Conservation (phyloP, 2,888 invertebrate species). For the Drepana falcataria region DNA sequence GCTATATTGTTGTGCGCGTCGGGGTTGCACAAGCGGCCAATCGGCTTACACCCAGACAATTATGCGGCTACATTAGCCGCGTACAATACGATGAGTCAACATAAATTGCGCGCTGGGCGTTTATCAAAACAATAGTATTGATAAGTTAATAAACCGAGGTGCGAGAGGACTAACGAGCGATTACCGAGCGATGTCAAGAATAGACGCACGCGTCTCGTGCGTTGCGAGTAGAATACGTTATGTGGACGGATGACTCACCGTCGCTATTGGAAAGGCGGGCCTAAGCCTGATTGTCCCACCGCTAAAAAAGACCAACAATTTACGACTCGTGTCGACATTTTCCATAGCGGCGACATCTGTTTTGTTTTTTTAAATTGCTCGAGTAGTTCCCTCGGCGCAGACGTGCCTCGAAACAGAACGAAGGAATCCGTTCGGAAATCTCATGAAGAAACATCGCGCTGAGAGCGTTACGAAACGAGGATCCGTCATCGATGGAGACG, state of each 20-base stretch:
- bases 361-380: slow-evolving; percentile 22
- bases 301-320: slow-evolving; percentile 47
- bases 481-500: slow-evolving; percentile 60
- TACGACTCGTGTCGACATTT: slow-evolving; percentile 49
- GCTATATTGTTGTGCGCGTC: slow-evolving; percentile 70
- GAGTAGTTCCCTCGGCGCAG: slow-evolving; percentile 27
- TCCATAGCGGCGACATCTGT: slow-evolving; percentile 37
- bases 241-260: slow-evolving; percentile 52
- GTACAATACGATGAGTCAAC: slow-evolving; percentile 75
- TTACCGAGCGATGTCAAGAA: slow-evolving; percentile 53
- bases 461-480: slow-evolving; percentile 67
- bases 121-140: slow-evolving; percentile 79
- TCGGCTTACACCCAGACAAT: slow-evolving; percentile 73
- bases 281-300: slow-evolving; percentile 29
- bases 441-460: slow-evolving; percentile 37
- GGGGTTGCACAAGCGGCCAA: slow-evolving; percentile 64
- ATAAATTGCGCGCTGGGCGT: slow-evolving; percentile 66
- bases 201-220: slow-evolving; percentile 52
- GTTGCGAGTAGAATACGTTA: slow-evolving; percentile 59
- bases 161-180: slow-evolving; percentile 66
- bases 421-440: slow-evolving; percentile 39
- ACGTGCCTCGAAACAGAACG: slow-evolving; percentile 47
- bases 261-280: slow-evolving; percentile 29
- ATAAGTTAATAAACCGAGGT: slow-evolving; percentile 75
- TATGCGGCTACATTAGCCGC: slow-evolving; percentile 56